A percentile compares a stretch with the other conserved stretches of the same genome.
Conservation (phyloP, 2,113 vertebrate genomes). For the Indicator indicator region DNA sequence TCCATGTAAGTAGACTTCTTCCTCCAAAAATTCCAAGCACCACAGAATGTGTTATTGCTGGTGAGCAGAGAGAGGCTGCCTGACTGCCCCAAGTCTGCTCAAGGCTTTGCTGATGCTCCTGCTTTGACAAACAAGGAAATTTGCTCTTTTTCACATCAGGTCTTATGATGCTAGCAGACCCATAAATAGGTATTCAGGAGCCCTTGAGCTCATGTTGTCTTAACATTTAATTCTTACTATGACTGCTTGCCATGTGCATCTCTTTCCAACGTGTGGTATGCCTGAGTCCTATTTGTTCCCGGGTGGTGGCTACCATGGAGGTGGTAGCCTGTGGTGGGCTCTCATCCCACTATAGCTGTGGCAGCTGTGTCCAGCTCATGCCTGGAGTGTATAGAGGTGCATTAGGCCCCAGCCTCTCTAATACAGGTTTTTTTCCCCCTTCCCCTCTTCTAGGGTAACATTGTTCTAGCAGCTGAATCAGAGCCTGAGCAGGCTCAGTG, state of each 20-base stretch:
- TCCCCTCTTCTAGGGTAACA: slow-evolving; percentile 82
- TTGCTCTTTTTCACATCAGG: background rate
- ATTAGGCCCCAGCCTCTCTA: background rate
- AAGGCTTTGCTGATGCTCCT: background rate
- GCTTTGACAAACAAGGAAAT: background rate
- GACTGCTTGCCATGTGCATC: rapidly evolving
- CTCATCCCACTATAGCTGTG: background rate
- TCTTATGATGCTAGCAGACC: background rate
- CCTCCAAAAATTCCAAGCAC: background rate
- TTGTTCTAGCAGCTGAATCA: slow-evolving; percentile 92
- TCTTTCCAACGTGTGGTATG: background rate
- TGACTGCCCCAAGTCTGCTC: background rate
- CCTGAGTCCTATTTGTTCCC: rapidly evolving
- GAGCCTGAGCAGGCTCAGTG: slow-evolving; percentile 92
- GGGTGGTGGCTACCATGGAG: rapidly evolving
- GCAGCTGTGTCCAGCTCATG: background rate
- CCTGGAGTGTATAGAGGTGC: background rate
- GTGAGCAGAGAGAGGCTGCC: background rate
- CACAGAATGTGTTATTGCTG: background rate
- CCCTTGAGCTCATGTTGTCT: background rate
- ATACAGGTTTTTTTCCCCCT: background rate
- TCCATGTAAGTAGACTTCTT: slow-evolving; percentile 82
- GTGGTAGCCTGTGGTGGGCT: background rate
- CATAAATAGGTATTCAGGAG: background rate
- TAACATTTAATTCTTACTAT: background rate